Evolutionary conservation across 2,888 invertebrate genomes (phyloP).

Genomic region (Lasioglossum calceatum): DNA sequence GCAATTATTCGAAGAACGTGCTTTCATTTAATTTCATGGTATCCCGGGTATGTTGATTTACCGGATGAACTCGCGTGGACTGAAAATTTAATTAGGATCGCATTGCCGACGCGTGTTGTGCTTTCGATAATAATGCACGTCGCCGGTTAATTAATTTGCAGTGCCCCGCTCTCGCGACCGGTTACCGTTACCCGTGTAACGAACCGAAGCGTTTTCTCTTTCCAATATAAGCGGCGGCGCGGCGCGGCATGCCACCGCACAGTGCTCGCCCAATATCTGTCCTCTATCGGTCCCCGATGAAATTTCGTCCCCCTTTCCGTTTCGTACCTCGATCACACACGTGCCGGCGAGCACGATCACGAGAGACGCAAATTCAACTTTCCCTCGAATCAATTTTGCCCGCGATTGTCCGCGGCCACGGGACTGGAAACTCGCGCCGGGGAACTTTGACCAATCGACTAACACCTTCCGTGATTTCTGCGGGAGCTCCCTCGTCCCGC

Average conservation of each 20-base stretch:
- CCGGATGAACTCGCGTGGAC: slow-evolving; percentile 42
- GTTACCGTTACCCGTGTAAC: slow-evolving; percentile 55
- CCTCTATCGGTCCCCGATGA: neutral
- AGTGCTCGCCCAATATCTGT: neutral
- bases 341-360: neutral
- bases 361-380: neutral
- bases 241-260: neutral
- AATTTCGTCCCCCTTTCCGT: neutral
- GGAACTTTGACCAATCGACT: neutral
- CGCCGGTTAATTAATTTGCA: slow-evolving; percentile 58
- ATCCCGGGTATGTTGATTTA: slow-evolving; percentile 55
- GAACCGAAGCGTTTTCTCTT: slow-evolving; percentile 36
- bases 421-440: neutral
- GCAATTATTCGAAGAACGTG: slow-evolving; percentile 59
- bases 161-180: slow-evolving; percentile 27
- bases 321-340: neutral
- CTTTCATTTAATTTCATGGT: slow-evolving; percentile 57
- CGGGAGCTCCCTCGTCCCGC: too few relatives aligned
- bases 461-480: neutral
- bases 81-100: slow-evolving; percentile 62
- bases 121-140: slow-evolving; percentile 53
- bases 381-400: neutral
- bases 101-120: slow-evolving; percentile 53
- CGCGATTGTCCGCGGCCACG: neutral
- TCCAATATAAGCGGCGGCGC: slow-evolving; percentile 3